Evolutionary conservation across 2,113 vertebrate species (phyloP), one percentile per base, ranked within the genome.

Genomic region (Podiceps cristatus): DNA sequence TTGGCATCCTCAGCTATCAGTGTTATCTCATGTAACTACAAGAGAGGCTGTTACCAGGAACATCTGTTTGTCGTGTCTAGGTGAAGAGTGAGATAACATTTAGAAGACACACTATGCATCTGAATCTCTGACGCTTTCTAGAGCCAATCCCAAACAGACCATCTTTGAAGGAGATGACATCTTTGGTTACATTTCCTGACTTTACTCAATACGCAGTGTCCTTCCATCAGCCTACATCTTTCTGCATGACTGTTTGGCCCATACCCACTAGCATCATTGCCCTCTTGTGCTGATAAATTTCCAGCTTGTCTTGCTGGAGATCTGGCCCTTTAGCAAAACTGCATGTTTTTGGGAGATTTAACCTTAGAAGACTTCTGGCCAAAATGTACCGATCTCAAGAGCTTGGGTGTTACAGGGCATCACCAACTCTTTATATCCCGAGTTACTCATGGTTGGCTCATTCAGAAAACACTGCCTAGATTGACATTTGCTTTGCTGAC

Each of bases 21-120:
- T 75, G 58, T 93, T 95, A 64, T 35, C 84, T 94, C 62, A 31
- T 95, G 93, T 93, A 95, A 62, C 33, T 91, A 56, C 29, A 95
- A 85, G 77, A 82, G 35, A 35, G 29, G 23, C 49, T 88, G 56
- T 72, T 90, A 90, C 53, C 71, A 81, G 40, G 35, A 90, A 59
- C 66, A 82, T 89, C 76, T 91, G 62, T 93, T 95, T 93, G 64
- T 85, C 24, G 0, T 73, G 84, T 78, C 58, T 85, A 40, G 35
- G 60, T 93, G 77, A 69, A 96, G 66, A 66, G 81, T 60, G 52
- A 81, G 49, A 47, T 60, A 78, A 64, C 44, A 27, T 75, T 95
- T 81, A 71, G 73, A 83, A 93, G 77, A 76, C 18, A 35, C 13
- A 47, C 18, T 64, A 10, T 79, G 44, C 53, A 37, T 88, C 52